These are phyloP conservation scores for Drosophila vallismaia DNA, from an alignment of 2,888 invertebrate genomes.

Conservation along the genomic window DNA sequence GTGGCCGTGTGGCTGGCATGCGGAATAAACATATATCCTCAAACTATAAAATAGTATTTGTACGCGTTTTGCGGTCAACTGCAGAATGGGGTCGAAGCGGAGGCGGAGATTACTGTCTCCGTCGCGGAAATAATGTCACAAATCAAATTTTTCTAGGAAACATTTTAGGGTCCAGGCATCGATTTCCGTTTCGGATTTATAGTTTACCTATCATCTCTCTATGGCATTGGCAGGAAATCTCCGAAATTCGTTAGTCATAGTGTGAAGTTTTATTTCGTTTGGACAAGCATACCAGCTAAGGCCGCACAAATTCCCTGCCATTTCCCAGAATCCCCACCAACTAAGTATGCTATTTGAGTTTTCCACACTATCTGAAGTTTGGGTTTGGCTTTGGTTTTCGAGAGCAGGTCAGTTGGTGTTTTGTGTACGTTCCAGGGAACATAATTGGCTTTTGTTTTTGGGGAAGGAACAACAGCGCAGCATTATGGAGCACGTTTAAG, in stretches of 20 bases:
- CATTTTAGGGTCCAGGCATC: slow-evolving; percentile 1
- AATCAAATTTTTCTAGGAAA: slow-evolving; percentile 30
- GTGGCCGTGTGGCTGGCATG: slow-evolving; percentile 51
- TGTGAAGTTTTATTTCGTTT: slow-evolving; percentile 23
- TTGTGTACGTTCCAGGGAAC: slow-evolving; percentile 22
- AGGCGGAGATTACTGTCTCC: slow-evolving; percentile 30
- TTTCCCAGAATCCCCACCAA: background rate
- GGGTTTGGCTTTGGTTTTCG: slow-evolving; percentile 6
- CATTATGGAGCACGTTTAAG: slow-evolving; percentile 59
- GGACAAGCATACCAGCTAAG: slow-evolving; percentile 17
- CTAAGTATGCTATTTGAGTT: slow-evolving; percentile 8
- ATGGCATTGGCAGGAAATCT: slow-evolving; percentile 20
- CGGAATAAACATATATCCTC: slow-evolving; percentile 48
- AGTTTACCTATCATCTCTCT: slow-evolving; percentile 2
- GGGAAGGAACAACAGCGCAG: slow-evolving; percentile 25
- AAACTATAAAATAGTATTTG: slow-evolving; percentile 11
- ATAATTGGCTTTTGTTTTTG: slow-evolving; percentile 42
- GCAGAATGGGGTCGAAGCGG: slow-evolving; percentile 44
- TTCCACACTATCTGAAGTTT: slow-evolving; percentile 12
- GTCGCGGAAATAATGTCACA: slow-evolving; percentile 12
- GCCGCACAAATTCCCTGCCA: background rate
- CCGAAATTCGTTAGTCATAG: slow-evolving; percentile 15
- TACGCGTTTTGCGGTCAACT: slow-evolving; percentile 65
- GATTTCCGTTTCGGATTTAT: slow-evolving; percentile 26
- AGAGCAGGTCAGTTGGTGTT: slow-evolving; percentile 24